phyloP scores from a whole-genome alignment of 2,888 invertebrate species.

The Caenorhabditis sp. region DNA sequence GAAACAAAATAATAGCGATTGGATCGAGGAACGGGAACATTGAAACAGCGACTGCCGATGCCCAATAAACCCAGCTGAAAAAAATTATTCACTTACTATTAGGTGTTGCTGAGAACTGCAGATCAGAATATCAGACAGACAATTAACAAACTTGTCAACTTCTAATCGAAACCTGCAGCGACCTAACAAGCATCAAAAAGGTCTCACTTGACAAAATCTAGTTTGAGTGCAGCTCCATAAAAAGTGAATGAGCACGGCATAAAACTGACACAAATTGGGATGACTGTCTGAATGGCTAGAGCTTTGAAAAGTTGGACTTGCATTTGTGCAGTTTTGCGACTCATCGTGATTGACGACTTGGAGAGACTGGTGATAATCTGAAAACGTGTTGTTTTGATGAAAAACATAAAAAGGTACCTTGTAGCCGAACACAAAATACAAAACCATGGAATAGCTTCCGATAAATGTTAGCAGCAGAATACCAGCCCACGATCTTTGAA shows the following conservation, averaged over 20 bases:
- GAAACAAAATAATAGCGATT: slow-evolving; percentile 19
- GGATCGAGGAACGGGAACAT: slow-evolving; percentile 24
- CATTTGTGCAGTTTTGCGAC: slow-evolving; percentile 17
- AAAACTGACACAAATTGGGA: slow-evolving; percentile 27
- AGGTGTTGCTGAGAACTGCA: no score
- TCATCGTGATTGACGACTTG: background rate
- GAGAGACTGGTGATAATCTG: slow-evolving; percentile 6
- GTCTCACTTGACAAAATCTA: slow-evolving; percentile 1
- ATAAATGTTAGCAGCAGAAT: background rate
- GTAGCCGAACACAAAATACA: slow-evolving; percentile 12
- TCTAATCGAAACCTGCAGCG: no score
- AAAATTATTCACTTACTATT: no score
- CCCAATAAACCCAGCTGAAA: slow-evolving; percentile 29
- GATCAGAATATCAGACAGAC: no score
- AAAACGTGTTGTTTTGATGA: no score
- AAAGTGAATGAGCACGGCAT: slow-evolving; percentile 2
- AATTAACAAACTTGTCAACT: no score
- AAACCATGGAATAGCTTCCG: background rate
- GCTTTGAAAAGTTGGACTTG: slow-evolving; percentile 8
- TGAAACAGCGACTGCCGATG: slow-evolving; percentile 20
- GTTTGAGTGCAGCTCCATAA: background rate
- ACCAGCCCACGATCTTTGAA: slow-evolving; percentile 1
- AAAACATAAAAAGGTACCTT: no score
- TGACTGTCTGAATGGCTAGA: background rate
- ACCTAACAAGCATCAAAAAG: no score